Evolutionary conservation across 1,140 invertebrate genomes (phyloP).

Genomic region (Pogonus chalceus): DNA sequence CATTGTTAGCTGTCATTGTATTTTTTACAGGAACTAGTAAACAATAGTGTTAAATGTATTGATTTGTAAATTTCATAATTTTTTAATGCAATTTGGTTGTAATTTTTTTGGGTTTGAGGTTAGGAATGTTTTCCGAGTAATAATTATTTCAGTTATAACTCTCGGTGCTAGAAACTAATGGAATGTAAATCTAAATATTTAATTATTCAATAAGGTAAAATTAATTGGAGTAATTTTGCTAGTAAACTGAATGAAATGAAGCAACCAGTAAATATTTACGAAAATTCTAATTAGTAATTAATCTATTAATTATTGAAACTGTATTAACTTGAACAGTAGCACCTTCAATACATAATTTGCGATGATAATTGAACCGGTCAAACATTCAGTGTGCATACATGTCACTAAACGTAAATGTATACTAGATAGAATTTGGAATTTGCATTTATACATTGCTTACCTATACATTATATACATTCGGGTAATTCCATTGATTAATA

Average conservation of each 20-base stretch:
- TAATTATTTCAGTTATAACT: too few species aligned
- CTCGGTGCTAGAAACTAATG: too few species aligned
- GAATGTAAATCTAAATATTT: not conserved
- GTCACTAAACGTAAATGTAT: too few species aligned
- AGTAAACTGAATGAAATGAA: not conserved
- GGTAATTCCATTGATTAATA: not conserved
- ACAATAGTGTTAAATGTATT: too few species aligned
- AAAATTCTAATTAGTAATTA: not conserved
- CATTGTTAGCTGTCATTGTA: too few species aligned
- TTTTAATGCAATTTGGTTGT: too few species aligned
- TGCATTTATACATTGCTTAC: not conserved
- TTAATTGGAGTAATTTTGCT: not conserved
- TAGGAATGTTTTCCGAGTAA: too few species aligned
- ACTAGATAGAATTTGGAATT: not conserved
- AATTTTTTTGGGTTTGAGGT: too few species aligned
- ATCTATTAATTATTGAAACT: not conserved
- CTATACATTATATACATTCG: not conserved
- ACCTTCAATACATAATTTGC: not conserved
- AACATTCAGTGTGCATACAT: not conserved
- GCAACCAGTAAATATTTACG: not conserved
- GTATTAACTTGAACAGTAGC: not conserved
- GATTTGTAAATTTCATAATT: too few species aligned
- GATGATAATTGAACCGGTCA: not conserved
- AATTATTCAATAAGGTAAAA: not conserved
- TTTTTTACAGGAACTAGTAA: too few species aligned